Base-by-base conservation (phyloP, 2,888 invertebrate species). In the Eutolmus rufibarbis region DNA sequence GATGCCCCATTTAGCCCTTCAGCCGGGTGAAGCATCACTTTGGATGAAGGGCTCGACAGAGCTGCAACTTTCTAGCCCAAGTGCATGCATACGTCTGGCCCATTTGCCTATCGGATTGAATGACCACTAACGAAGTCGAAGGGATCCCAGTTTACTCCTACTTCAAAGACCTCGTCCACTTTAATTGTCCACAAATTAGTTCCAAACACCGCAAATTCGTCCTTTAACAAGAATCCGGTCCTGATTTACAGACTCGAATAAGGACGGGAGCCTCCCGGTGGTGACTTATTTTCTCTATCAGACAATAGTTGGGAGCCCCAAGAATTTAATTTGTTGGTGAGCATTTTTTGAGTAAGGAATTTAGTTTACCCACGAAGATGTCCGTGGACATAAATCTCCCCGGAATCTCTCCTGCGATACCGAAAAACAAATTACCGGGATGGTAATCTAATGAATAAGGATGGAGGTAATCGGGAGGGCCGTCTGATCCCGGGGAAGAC, bases 151-250 rank as follows among this genome's bases (percentile, higher is more conserved):
- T 31, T 81, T 56, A 56, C 56, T 34, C 28, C 46, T n/a, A 14
- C 81, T 51, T 31, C 56, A 81, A 66, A 84, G 74, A 74, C 34
- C 51, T 74, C 37, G 66, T 84, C 84, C 84, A 57, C 37, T 84
- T 84, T 84, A 84, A 84, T 84, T 84, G 74, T 66, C 84, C 84
- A 84, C 84, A 84, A 84, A 84, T 84, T 84, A 84, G 84, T 84
- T 84, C 84, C 56, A 40, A 84, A 66, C 40, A 74, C 84, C 84
- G 66, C 84, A 84, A 40, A 57, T 40, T 46, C 84, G 40, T 46
- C 51, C 84, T 37, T 66, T 28, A 46, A 16, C 66, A 84, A 23
- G 74, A 84, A 84, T 66, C 23, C 66, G 40, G 23, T n/a, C 23
- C 66, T 84, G 84, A 84, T 84, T 84, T 84, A 84, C 84, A 37